A percentile compares a stretch with the other conserved stretches of the same genome.
Evolutionary conservation across 2,888 invertebrate genomes (phyloP).

Genomic region (Venusia cambrica): DNA sequence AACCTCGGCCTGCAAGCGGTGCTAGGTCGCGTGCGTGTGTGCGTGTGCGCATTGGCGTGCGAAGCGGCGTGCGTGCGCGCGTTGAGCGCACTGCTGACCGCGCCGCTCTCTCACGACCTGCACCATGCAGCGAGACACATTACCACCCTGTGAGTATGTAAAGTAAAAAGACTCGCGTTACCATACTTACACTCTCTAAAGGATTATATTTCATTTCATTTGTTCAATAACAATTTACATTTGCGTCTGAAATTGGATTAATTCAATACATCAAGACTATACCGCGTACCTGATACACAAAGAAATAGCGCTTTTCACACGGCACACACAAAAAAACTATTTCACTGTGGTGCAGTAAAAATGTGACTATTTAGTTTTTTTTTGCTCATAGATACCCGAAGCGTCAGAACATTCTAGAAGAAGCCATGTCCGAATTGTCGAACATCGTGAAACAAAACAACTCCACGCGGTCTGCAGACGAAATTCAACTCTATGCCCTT

Average conservation of each 20-base stretch:
- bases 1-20: slow-evolving; percentile 46
- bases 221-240: too few relatives aligned
- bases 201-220: too few relatives aligned
- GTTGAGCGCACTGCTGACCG: slow-evolving; percentile 44
- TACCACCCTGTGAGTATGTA: slow-evolving; percentile 37
- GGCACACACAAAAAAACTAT: too few relatives aligned
- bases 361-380: too few relatives aligned
- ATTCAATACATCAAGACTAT: too few relatives aligned
- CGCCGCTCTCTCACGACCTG: slow-evolving; percentile 43
- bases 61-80: slow-evolving; percentile 50
- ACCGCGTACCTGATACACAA: too few relatives aligned
- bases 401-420: slow-evolving; percentile 56
- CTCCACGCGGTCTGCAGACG: slow-evolving; percentile 50
- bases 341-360: background rate
- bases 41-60: slow-evolving; percentile 57
- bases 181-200: too few relatives aligned
- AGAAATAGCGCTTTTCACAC: too few relatives aligned
- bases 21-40: slow-evolving; percentile 47
- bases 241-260: too few relatives aligned
- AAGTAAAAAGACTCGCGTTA: background rate
- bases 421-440: slow-evolving; percentile 50
- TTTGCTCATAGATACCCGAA: slow-evolving; percentile 63
- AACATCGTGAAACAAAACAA: slow-evolving; percentile 49
- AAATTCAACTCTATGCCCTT: slow-evolving; percentile 57
- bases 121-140: slow-evolving; percentile 33